phyloP scores from a whole-genome alignment of 1,140 invertebrate genomes.

The Achatina immaculata region DNA sequence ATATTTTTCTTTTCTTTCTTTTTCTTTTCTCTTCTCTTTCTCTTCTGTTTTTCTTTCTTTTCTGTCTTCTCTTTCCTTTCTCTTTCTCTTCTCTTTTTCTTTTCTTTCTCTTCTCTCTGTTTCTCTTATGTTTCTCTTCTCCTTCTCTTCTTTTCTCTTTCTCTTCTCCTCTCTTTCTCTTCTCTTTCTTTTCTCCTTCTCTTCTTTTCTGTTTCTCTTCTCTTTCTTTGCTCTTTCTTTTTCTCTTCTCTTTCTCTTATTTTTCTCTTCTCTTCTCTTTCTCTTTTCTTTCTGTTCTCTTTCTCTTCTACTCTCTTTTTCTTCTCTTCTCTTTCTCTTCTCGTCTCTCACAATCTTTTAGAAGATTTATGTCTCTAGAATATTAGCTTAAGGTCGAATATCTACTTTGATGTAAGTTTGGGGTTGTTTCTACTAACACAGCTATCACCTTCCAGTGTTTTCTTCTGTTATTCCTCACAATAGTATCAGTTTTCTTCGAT shows the following conservation, averaged over 20 bases:
- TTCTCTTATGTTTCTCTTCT: not conserved
- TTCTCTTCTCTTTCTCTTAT: slow-evolving; percentile 4
- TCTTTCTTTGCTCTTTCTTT: too few relatives aligned
- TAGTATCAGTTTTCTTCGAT: too few relatives aligned
- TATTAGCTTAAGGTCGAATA: too few relatives aligned
- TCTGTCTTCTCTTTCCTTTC: not conserved
- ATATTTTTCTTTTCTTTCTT: not conserved
- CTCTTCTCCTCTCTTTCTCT: not conserved
- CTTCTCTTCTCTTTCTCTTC: not conserved
- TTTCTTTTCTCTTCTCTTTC: not conserved
- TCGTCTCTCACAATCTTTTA: not conserved
- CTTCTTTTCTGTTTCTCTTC: not conserved
- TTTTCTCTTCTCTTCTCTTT: slow-evolving; percentile 6
- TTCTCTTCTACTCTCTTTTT: not conserved
- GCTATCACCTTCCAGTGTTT: too few relatives aligned
- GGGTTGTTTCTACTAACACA: too few relatives aligned
- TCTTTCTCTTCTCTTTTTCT: not conserved
- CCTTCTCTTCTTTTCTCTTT: slow-evolving; percentile 5
- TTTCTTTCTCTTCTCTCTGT: not conserved
- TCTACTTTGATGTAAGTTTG: too few relatives aligned
- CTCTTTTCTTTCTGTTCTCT: too few relatives aligned
- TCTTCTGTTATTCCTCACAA: too few relatives aligned
- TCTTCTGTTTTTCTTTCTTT: too few relatives aligned
- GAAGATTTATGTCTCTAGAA: too few relatives aligned
- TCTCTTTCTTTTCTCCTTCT: not conserved